Evolutionary conservation across 2,888 invertebrate species (phyloP).

Genomic region (Sepiola atlantica): DNA sequence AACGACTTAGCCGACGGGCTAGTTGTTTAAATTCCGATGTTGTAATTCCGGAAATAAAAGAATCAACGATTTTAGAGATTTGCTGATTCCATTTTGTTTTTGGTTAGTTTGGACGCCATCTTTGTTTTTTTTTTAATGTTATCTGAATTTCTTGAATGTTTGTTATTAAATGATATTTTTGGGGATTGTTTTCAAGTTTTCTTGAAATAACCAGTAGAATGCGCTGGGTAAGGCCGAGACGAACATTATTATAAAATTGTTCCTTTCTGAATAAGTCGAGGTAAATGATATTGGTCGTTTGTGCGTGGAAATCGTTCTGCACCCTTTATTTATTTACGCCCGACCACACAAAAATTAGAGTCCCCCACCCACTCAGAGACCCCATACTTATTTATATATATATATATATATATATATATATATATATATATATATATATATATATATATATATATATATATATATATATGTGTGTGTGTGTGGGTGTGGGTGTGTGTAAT

Average conservation of each 20-base stretch:
- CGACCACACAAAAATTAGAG: neutral
- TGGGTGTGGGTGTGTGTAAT: neutral
- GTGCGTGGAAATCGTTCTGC: neutral
- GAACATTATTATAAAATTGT: neutral
- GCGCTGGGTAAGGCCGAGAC: too few relatives aligned
- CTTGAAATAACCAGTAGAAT: neutral
- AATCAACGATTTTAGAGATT: neutral
- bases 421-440: too few relatives aligned
- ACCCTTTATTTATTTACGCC: neutral
- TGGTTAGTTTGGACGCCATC: neutral
- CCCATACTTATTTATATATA: too few relatives aligned
- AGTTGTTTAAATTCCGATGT: conserved; percentile 6
- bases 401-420: too few relatives aligned
- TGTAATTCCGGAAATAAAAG: conserved; percentile 10
- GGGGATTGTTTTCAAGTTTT: neutral
- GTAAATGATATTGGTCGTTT: neutral
- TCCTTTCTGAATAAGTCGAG: neutral
- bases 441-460: too few relatives aligned
- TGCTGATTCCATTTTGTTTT: neutral
- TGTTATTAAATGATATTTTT: neutral
- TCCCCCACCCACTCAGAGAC: too few relatives aligned
- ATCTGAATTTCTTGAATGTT: neutral
- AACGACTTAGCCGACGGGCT: neutral
- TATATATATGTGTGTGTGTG: neutral
- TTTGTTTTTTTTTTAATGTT: neutral